Evolutionary conservation across 2,888 invertebrate genomes (phyloP).

Genomic region (Pristionchus japonicus): DNA sequence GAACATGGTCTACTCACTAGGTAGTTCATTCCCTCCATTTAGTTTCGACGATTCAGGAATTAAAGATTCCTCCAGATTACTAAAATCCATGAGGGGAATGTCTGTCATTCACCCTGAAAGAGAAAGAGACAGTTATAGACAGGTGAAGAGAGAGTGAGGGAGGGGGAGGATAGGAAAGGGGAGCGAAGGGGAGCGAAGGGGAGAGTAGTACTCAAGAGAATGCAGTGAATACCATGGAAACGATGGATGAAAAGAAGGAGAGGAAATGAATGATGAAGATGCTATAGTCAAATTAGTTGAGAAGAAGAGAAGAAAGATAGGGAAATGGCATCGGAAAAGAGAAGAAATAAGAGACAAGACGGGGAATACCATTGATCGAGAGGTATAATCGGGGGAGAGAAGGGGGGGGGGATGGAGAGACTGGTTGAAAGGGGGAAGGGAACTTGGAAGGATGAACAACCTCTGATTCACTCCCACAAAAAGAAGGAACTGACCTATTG

Average conservation of each 20-base stretch:
- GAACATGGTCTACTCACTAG: background rate
- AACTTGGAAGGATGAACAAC: background rate
- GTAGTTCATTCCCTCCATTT: background rate
- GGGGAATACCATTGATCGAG: background rate
- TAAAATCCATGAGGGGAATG: conserved; percentile 21
- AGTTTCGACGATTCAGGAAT: background rate
- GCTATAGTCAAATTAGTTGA: background rate
- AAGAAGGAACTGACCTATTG: background rate
- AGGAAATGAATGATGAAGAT: background rate
- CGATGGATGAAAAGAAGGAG: background rate
- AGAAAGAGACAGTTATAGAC: background rate
- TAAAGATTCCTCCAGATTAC: background rate
- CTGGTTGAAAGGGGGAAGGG: background rate
- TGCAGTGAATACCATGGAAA: conserved; percentile 22
- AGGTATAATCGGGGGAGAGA: background rate
- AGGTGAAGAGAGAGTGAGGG: background rate
- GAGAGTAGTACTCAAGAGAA: background rate
- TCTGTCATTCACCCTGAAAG: background rate
- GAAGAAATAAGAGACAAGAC: background rate
- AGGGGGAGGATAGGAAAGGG: background rate
- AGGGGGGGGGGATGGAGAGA: background rate
- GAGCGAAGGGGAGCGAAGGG: background rate
- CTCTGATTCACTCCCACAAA: background rate
- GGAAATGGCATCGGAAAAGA: background rate
- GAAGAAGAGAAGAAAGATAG: background rate